A percentile compares a stretch with the other conserved stretches of the same genome.
These are phyloP conservation scores for Agrochola litura DNA, from an alignment of 2,888 invertebrate species.

Conservation along the genomic window DNA sequence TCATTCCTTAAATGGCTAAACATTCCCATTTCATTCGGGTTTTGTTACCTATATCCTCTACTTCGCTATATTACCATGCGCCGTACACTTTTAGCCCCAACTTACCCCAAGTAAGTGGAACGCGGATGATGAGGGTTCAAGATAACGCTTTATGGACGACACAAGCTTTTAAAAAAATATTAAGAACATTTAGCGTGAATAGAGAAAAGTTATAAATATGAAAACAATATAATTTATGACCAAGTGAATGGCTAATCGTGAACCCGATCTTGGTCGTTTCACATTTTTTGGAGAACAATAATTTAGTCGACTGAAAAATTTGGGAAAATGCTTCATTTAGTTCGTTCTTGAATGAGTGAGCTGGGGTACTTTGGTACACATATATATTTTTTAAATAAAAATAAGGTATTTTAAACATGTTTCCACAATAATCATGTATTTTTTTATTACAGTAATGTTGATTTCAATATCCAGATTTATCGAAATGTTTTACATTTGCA, in stretches of 20 bases:
- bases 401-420: neutral
- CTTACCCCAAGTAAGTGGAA: constrained; percentile 65
- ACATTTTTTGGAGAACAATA: constrained; percentile 56
- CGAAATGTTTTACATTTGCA: constrained; percentile 40
- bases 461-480: constrained; percentile 43
- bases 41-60: constrained; percentile 60
- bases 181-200: constrained; percentile 63
- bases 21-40: constrained; percentile 37
- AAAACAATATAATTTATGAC: constrained; percentile 65
- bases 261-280: constrained; percentile 57
- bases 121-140: constrained; percentile 64
- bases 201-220: constrained; percentile 63
- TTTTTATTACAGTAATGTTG: constrained; percentile 5
- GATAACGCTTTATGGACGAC: constrained; percentile 62
- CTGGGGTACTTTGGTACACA: constrained; percentile 6
- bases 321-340: constrained; percentile 40
- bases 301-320: constrained; percentile 49
- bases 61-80: constrained; percentile 60
- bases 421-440: neutral
- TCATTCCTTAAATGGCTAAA: constrained; percentile 50
- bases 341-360: constrained; percentile 30
- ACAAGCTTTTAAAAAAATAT: constrained; percentile 67
- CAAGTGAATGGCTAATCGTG: constrained; percentile 55
- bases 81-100: constrained; percentile 60
- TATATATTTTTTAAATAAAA: neutral